Evolutionary conservation across 2,888 invertebrate genomes (phyloP).

Genomic region (Oeneis ivallda): DNA sequence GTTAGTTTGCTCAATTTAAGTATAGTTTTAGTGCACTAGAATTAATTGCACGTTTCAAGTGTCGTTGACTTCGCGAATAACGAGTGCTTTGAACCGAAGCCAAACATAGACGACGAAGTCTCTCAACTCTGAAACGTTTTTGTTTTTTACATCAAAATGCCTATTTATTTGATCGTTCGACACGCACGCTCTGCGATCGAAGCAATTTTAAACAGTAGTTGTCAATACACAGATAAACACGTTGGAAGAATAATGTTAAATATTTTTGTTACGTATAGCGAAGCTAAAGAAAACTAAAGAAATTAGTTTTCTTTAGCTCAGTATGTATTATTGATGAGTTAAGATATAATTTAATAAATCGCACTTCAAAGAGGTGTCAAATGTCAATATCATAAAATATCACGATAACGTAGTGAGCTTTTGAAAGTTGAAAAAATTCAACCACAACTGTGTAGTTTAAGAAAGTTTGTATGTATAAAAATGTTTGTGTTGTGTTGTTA

Average conservation of each 20-base stretch:
- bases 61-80: conserved; percentile 52
- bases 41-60: conserved; percentile 40
- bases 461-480: no score
- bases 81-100: conserved; percentile 53
- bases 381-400: no score
- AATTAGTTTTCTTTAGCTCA: neutral
- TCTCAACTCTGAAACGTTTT: conserved; percentile 13
- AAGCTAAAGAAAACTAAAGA: no score
- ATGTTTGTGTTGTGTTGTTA: no score
- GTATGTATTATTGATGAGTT: neutral
- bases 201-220: conserved; percentile 9
- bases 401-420: no score
- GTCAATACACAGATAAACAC: neutral
- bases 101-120: conserved; percentile 43
- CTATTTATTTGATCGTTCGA: conserved; percentile 23
- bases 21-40: conserved; percentile 29
- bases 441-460: no score
- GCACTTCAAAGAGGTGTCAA: neutral
- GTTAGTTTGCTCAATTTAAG: conserved; percentile 25
- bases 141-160: conserved; percentile 27
- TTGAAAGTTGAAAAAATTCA: no score
- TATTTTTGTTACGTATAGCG: neutral
- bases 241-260: neutral
- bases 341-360: neutral
- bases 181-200: conserved; percentile 26